Percentiles rank a stretch among this genome's conserved stretches.
These are phyloP conservation scores for Deilephila elpenor DNA, from an alignment of 2,888 invertebrate species.

Conservation along the genomic window DNA sequence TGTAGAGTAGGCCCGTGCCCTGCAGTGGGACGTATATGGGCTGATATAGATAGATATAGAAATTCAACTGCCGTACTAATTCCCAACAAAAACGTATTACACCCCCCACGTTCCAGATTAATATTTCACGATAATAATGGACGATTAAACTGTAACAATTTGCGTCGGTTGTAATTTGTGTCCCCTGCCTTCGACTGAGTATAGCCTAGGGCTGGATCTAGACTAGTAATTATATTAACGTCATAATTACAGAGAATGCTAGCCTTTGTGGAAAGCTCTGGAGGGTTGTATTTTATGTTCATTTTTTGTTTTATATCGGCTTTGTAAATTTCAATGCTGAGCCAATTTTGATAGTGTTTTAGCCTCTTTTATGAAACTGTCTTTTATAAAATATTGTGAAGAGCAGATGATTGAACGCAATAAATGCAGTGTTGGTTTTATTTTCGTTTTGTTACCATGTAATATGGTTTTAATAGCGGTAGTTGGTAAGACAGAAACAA, in stretches of 20 bases:
- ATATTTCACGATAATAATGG: slow-evolving; percentile 16
- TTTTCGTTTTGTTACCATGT: too few relatives aligned
- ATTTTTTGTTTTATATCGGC: slow-evolving; percentile 19
- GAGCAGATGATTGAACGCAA: too few relatives aligned
- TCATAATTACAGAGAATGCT: slow-evolving; percentile 16
- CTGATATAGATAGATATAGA: too few relatives aligned
- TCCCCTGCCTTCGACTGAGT: background rate
- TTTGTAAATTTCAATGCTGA: too few relatives aligned
- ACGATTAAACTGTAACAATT: slow-evolving; percentile 9
- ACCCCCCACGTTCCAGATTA: background rate
- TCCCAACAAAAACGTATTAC: background rate
- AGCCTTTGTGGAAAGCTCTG: background rate
- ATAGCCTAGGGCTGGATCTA: slow-evolving; percentile 4
- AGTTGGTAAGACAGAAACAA: too few relatives aligned
- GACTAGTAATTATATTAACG: slow-evolving; percentile 26
- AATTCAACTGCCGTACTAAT: background rate
- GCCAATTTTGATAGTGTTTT: too few relatives aligned
- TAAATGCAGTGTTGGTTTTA: too few relatives aligned
- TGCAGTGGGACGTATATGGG: too few relatives aligned
- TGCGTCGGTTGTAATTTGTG: slow-evolving; percentile 7
- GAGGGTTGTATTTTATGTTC: background rate
- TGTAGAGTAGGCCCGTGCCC: too few relatives aligned
- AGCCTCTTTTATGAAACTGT: too few relatives aligned
- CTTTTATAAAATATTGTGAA: too few relatives aligned
- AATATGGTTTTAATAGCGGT: too few relatives aligned